Conservation (phyloP, 2,888 invertebrate species). For the Pecten maximus region DNA sequence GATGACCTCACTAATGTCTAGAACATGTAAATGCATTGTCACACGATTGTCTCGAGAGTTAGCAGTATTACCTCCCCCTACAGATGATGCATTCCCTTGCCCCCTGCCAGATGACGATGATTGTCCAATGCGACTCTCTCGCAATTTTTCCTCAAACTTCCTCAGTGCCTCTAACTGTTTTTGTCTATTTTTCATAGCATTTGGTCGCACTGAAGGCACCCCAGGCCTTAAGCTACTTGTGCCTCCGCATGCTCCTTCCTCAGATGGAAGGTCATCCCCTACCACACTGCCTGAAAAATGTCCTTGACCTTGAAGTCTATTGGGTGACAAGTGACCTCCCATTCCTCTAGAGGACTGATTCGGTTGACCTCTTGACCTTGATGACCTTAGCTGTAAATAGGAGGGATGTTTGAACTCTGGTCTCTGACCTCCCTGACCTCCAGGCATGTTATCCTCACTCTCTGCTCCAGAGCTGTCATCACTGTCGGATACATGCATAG, state of each 20-base stretch:
- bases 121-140: conserved; percentile 59
- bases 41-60: conserved; percentile 46
- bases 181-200: conserved; percentile 84
- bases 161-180: conserved; percentile 87
- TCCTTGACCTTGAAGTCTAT: conserved; percentile 36
- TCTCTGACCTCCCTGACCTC: conserved; percentile 36
- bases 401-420: conserved; percentile 51
- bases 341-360: background rate
- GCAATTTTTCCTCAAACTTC: conserved; percentile 86
- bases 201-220: conserved; percentile 81
- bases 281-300: background rate
- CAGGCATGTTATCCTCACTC: conserved; percentile 51
- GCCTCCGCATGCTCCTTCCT: conserved; percentile 39
- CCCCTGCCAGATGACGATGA: conserved; percentile 26
- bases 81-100: conserved; percentile 45
- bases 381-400: conserved; percentile 37
- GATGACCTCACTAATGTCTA: conserved; percentile 88
- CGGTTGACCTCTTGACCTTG: conserved; percentile 42
- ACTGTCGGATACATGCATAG: conserved; percentile 50
- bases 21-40: conserved; percentile 91
- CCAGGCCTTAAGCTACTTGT: conserved; percentile 62
- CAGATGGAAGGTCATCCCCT: background rate
- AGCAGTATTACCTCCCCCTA: conserved; percentile 46
- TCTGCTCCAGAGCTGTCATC: conserved; percentile 62
- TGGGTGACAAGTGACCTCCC: conserved; percentile 38